Base-by-base conservation (phyloP, 1,140 invertebrate species). In the Nomia melanderi region DNA sequence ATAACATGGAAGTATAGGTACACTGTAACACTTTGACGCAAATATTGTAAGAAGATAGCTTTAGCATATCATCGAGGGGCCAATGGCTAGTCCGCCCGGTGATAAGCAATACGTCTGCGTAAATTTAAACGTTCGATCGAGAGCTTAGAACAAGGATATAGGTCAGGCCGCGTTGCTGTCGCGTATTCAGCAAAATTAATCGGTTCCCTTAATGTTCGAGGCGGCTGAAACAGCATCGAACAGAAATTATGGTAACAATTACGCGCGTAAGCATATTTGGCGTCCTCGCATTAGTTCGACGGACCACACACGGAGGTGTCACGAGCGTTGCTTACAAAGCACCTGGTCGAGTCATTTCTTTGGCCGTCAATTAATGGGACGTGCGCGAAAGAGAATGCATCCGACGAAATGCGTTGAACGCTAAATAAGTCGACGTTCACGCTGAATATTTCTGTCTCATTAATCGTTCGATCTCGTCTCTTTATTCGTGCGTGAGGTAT, bases 121-220 rank as follows among this genome's bases (percentile, higher is more conserved):
- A 59, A 57, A 75, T 67, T 67, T 57, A 59, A 67, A 67, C 29
- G 27, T 71, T 67, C 64, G 64, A 75, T 75, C 29, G 23, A 5
- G 39, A 14, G 29, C 39, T 44, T 6, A 31, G 23, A 47, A 59
- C 17, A 67, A 75, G 47, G 41, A 75, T 75, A 31, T 75, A 75
- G 63, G 53, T 67, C 72, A 57, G 47, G 20, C 14, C 17, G 7
- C 23, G 27, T 39, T 17, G 11, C 25, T 57, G 33, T 1, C 8
- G 29, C 7, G 23, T 59, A 47, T 67, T 67, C 53, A 44, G 36
- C 36, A 33, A 65, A 65, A 74, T 74, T 25, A 9, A 54, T n/a
- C 23, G 36, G 33, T 8, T 57, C 57, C 0, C 9, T 56, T 5
- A 3, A 17, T 33, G 8, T 17, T 20, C 17, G 25, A 3, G 8